Conservation (phyloP, 2,888 invertebrate species). For the Mesorhabditis belari region DNA sequence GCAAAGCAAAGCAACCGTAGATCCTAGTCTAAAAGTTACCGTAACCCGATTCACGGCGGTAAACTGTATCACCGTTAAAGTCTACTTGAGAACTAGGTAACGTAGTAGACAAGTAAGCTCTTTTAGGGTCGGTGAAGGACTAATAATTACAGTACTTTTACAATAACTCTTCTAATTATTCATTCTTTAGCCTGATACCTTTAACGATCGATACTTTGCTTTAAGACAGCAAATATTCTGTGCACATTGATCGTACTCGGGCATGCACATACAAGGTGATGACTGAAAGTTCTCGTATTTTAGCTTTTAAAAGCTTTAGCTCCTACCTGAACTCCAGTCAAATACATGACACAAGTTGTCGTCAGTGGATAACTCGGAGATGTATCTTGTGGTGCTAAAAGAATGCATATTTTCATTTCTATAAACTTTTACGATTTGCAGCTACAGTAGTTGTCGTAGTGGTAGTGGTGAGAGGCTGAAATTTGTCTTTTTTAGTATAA, state of each 20-base stretch:
- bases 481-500: no score
- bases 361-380: conserved; percentile 26
- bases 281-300: conserved; percentile 6
- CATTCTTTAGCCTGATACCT: no score
- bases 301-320: background rate
- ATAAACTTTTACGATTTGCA: background rate
- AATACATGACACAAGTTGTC: conserved; percentile 36
- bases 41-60: no score
- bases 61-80: no score
- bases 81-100: no score
- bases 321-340: conserved; percentile 10
- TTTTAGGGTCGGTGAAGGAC: no score
- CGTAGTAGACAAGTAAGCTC: no score
- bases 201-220: conserved; percentile 28
- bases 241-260: conserved; percentile 39
- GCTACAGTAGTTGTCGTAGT: background rate
- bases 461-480: background rate
- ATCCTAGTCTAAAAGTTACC: no score
- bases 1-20: no score
- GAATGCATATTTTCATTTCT: background rate
- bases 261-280: conserved; percentile 29
- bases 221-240: conserved; percentile 39
- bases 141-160: no score
- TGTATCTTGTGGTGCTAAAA: background rate
- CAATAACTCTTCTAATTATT: no score